Conservation (phyloP, 2,888 invertebrate species). For the Macaria notata region DNA sequence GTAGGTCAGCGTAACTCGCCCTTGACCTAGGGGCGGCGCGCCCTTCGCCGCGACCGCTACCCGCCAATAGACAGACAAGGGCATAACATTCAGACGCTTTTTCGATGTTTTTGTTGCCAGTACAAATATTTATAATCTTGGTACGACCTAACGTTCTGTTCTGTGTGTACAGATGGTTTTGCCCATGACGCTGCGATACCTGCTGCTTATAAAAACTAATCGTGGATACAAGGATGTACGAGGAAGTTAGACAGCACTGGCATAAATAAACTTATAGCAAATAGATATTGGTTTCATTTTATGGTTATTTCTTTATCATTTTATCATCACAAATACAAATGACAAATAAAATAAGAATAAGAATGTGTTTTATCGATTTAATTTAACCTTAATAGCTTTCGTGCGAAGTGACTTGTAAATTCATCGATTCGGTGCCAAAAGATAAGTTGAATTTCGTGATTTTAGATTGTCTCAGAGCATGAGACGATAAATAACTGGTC, state of each 20-base stretch:
- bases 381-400: not conserved
- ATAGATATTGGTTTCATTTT: too few relatives aligned
- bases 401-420: not conserved
- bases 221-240: too few relatives aligned
- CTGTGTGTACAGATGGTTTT: not conserved
- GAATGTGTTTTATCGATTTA: too few relatives aligned
- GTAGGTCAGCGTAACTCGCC: conserved; percentile 73
- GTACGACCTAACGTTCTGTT: too few relatives aligned
- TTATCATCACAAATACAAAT: too few relatives aligned
- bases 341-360: too few relatives aligned
- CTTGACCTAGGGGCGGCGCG: conserved; percentile 71
- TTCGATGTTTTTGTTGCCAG: conserved; percentile 22
- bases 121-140: conserved; percentile 11
- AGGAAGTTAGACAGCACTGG: too few relatives aligned
- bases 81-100: conserved; percentile 33
- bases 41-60: conserved; percentile 58
- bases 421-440: conserved; percentile 12
- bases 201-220: too few relatives aligned
- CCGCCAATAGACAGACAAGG: conserved; percentile 59
- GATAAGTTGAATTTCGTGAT: conserved; percentile 2
- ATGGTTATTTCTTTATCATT: too few relatives aligned
- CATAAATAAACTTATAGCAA: too few relatives aligned
- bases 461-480: conserved; percentile 33
- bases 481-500: conserved; percentile 30
- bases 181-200: not conserved